Evolutionary conservation across 1,140 invertebrate species (phyloP), one percentile per base, ranked within the genome.

Genomic region (Camponotus floridanus): DNA sequence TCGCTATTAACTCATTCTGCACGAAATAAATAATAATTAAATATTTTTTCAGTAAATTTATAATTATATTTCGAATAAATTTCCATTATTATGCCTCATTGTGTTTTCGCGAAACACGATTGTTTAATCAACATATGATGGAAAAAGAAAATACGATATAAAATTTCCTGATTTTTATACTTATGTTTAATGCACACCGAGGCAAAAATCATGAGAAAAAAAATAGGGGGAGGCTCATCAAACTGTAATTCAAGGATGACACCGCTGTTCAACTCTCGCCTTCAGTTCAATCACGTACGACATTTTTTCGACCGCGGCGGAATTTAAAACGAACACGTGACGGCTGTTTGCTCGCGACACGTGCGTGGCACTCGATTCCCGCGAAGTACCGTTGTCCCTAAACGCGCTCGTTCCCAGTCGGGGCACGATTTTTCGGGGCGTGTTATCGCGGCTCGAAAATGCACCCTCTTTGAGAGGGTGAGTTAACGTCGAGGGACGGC

Each of bases 401-500:
- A 71, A 18, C 48, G 48, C n/a, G 33, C 78, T 80, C 78, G 78
- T 80, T 80, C 33, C 45, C 51, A 45, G 73, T 76, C 70, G 42
- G 51, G 68, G 15, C 70, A 76, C 83, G 83, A 45, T 76, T 80
- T 80, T 80, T 80, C 78, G 48, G 15, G 48, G 65, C 65, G 45
- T 36, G 67, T 64, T 48, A 68, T 65, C n/a, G 13, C 48, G 5
- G n/a, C 33, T 73, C 13, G 59, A 79, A 79, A 85, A 74, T 59
- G 67, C 80, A 79, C 80, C 86, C 86, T 59, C 5, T 13, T n/a
- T n/a, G 33, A 2, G 59, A 45, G 42, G 36, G 21, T 51, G 33
- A 39, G 45, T 80, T 80, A 80, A 79, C 21, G 21, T 6, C 21
- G 15, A 6, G 39, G 48, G 11, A 42, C 13, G 39, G 73, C 15